Conservation (phyloP, 1,140 invertebrate species). For the Aphaenogaster floridana region DNA sequence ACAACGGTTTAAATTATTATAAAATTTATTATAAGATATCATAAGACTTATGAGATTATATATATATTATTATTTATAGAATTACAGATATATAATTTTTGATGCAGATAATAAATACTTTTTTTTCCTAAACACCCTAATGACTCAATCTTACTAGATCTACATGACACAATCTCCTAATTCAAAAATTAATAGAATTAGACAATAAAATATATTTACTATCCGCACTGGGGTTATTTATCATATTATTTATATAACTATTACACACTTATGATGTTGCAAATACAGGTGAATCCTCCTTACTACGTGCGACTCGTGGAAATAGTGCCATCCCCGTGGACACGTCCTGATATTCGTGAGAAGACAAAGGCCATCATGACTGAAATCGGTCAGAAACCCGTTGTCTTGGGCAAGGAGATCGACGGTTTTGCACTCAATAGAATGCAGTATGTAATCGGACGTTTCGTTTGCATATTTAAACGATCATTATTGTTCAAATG, state of each 20-base stretch:
- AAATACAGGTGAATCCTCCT: constrained; percentile 94
- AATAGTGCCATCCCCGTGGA: constrained; percentile 97
- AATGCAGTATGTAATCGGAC: constrained; percentile 90
- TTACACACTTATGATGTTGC: neutral
- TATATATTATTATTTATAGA: neutral
- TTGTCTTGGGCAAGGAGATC: constrained; percentile 94
- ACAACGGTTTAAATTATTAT: neutral
- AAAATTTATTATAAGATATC: neutral
- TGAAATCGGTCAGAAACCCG: constrained; percentile 96
- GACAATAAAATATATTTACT: neutral
- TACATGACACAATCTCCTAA: neutral
- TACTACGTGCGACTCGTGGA: constrained; percentile 98
- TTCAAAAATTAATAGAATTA: neutral
- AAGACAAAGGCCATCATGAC: constrained; percentile 93
- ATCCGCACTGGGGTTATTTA: neutral
- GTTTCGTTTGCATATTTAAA: neutral
- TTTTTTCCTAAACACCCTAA: neutral
- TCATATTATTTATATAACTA: neutral
- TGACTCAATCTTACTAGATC: neutral
- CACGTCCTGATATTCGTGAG: constrained; percentile 90
- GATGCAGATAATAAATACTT: constrained; percentile 28
- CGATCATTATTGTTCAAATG: neutral
- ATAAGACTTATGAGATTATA: neutral
- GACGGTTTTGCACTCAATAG: constrained; percentile 97
- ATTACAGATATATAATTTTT: neutral